Evolutionary conservation across 1,140 invertebrate species (phyloP), one percentile per base, ranked within the genome.

Genomic region (Lordiphosa mommai): DNA sequence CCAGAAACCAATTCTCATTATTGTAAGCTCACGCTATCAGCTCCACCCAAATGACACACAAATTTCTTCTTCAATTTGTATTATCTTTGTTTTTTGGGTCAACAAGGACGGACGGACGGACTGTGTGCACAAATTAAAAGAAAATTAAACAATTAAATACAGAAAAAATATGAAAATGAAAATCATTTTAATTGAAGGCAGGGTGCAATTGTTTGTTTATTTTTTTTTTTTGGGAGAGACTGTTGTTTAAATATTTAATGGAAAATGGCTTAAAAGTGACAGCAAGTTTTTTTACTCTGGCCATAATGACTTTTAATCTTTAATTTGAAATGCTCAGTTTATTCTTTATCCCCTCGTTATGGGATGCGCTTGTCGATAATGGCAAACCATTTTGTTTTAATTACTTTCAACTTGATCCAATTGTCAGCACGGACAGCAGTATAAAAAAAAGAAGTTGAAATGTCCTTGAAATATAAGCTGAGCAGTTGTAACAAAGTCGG

Each of bases 91-190:
- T 33, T 57, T 61, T 64, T 44, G 55, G 67, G 71, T 82, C 67
- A 84, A 63, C 58, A 58, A 57, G 23, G 36, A 40, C 17, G 16
- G 14, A 29, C n/a, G n/a, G n/a, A n/a, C n/a, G n/a, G n/a, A n/a
- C n/a, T n/a, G 23, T 30, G 46, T 33, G 44, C 34, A 59, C 27
- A 76, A 47, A 72, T 84, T 67, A 76, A 84, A 72, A 52, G 67
- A 40, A 82, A 65, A 72, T 82, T 60, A 84, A 72, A 72, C 77
- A 72, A 77, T 82, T 84, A 69, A 72, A 69, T 66, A 47, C 48
- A 60, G 64, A 41, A 53, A 44, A 38, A 56, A 36, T 14, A 9
- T n/a, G 4, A 34, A 33, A 16, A 49, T 36, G 4, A 29, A 61
- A 63, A 66, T 65, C 29, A 41, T 40, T 34, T 48, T 67, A 67